These are phyloP conservation scores for Frankliniella intonsa DNA, from an alignment of 2,888 invertebrate genomes.

Conservation along the genomic window DNA sequence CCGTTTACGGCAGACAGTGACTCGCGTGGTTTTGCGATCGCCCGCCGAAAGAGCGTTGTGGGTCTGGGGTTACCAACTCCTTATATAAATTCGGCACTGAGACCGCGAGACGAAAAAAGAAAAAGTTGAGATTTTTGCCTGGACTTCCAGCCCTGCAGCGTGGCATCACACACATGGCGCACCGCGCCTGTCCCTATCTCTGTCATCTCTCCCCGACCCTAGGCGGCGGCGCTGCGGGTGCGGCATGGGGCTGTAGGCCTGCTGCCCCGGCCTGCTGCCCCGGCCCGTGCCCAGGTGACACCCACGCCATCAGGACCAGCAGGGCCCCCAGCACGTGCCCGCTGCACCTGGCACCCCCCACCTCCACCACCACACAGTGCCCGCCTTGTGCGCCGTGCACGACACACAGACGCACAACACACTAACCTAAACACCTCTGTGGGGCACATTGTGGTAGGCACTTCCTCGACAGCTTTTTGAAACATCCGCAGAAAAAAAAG, in stretches of 20 bases:
- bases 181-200: neutral
- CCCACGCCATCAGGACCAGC: neutral
- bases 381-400: neutral
- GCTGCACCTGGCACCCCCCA: neutral
- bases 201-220: neutral
- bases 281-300: constrained; percentile 2
- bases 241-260: neutral
- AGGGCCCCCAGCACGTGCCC: neutral
- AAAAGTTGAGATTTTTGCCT: no score
- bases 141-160: no score
- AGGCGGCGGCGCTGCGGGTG: no score
- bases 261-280: neutral
- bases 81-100: no score
- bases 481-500: no score
- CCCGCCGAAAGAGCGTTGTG: no score
- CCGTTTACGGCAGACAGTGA: no score
- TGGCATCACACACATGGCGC: no score
- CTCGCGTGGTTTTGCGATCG: no score
- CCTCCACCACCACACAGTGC: neutral
- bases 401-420: neutral
- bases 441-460: neutral
- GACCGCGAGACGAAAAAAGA: no score
- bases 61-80: no score
- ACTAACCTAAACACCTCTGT: neutral
- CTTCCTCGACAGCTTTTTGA: neutral